These are phyloP conservation scores for Arctopsyche grandis DNA, from an alignment of 1,140 invertebrate genomes.

Conservation along the genomic window DNA sequence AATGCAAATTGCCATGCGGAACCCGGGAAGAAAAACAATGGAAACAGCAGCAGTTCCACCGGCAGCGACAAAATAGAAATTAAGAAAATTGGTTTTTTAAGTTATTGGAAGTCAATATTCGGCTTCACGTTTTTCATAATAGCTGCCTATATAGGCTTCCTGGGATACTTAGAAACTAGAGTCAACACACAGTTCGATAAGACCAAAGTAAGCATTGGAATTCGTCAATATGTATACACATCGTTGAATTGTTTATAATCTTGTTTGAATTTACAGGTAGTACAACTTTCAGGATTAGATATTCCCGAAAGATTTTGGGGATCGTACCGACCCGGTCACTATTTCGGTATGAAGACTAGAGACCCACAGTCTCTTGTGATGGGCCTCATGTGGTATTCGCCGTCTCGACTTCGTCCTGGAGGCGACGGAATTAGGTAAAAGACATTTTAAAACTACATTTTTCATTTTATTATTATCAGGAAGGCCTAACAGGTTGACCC, in stretches of 20 bases:
- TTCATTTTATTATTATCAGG: no score
- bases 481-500: no score
- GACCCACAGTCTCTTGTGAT: slow-evolving; percentile 88
- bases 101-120: slow-evolving; percentile 66
- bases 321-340: slow-evolving; percentile 86
- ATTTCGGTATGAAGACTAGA: slow-evolving; percentile 91
- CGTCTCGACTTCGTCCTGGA: slow-evolving; percentile 71
- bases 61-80: slow-evolving; percentile 32
- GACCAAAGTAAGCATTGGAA: slow-evolving; percentile 72
- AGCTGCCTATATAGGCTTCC: slow-evolving; percentile 79
- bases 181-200: slow-evolving; percentile 87
- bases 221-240: neutral
- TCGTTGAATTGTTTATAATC: neutral
- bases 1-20: slow-evolving; percentile 12
- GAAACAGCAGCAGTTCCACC: slow-evolving; percentile 40
- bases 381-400: slow-evolving; percentile 97
- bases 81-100: slow-evolving; percentile 54
- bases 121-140: slow-evolving; percentile 69
- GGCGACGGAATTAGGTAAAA: slow-evolving; percentile 76
- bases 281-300: slow-evolving; percentile 73
- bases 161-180: slow-evolving; percentile 86
- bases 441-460: neutral
- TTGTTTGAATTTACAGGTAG: slow-evolving; percentile 68
- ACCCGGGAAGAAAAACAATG: slow-evolving; percentile 28
- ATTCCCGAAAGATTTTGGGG: slow-evolving; percentile 92